A percentile compares a stretch with the other conserved stretches of the same genome.
phyloP scores from a whole-genome alignment of 2,113 vertebrate species.

The Oxyruncus cristatus region DNA sequence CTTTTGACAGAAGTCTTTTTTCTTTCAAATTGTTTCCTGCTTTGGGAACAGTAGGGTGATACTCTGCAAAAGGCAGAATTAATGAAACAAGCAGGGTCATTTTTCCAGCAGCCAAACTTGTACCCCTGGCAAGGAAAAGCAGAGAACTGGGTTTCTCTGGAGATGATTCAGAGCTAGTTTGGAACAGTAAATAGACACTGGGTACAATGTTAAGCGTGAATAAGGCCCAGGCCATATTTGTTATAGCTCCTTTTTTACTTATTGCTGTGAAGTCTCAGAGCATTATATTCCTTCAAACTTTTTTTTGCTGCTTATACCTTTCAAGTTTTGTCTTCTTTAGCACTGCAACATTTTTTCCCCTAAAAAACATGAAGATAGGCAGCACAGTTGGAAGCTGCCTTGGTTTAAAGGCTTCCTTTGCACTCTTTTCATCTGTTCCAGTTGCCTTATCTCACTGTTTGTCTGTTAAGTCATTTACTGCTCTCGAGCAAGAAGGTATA shows the following conservation, averaged over 20 bases:
- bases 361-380: background rate
- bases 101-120: background rate
- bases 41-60: background rate
- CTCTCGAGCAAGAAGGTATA: background rate
- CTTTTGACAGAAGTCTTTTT: background rate
- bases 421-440: background rate
- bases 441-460: background rate
- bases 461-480: constrained; percentile 9
- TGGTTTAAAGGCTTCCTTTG: background rate
- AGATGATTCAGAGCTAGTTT: background rate
- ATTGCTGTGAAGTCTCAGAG: background rate
- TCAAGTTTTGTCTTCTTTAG: background rate
- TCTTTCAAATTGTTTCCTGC: background rate
- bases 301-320: background rate
- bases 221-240: background rate
- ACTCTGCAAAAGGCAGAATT: background rate
- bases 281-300: background rate
- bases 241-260: background rate
- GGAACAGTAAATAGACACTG: background rate
- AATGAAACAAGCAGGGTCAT: background rate
- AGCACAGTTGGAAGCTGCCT: background rate
- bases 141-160: background rate
- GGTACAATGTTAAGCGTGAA: background rate
- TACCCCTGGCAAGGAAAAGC: background rate
- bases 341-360: background rate